A percentile compares a stretch with the other conserved stretches of the same genome.
Evolutionary conservation across 37 sponge, comb jelly and placozoan genomes (phyloP).

Genomic region (Amphimedon queenslandica): DNA sequence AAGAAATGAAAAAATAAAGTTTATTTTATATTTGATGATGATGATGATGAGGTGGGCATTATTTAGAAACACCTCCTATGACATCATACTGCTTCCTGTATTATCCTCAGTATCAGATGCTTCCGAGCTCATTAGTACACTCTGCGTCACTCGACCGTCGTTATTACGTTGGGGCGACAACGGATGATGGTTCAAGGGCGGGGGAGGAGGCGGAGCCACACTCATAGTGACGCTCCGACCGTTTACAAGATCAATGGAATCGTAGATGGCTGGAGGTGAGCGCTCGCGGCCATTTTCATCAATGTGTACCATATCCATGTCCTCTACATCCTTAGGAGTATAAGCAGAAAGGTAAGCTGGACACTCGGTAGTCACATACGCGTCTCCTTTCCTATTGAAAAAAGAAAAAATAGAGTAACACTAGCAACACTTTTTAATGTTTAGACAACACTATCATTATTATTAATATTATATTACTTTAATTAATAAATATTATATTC

Average conservation of each 20-base stretch:
- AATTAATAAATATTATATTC: no score
- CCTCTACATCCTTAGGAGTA: not conserved
- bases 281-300: not conserved
- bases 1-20: no score
- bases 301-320: not conserved
- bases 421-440: no score
- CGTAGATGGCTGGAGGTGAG: not conserved
- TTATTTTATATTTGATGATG: not conserved
- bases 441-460: no score
- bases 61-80: no score
- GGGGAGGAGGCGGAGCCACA: not conserved
- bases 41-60: no score
- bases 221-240: not conserved
- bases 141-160: not conserved
- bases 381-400: slow-evolving; percentile 20
- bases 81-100: not conserved
- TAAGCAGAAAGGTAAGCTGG: not conserved
- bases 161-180: no score
- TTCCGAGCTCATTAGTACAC: not conserved
- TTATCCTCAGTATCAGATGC: not conserved
- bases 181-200: no score
- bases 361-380: not conserved
- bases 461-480: no score
- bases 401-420: slow-evolving; percentile 8
- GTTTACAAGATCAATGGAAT: not conserved